Evolutionary conservation across 2,888 invertebrate species (phyloP), one percentile per base, ranked within the genome.

Genomic region (Hirtodrosophila confusa): DNA sequence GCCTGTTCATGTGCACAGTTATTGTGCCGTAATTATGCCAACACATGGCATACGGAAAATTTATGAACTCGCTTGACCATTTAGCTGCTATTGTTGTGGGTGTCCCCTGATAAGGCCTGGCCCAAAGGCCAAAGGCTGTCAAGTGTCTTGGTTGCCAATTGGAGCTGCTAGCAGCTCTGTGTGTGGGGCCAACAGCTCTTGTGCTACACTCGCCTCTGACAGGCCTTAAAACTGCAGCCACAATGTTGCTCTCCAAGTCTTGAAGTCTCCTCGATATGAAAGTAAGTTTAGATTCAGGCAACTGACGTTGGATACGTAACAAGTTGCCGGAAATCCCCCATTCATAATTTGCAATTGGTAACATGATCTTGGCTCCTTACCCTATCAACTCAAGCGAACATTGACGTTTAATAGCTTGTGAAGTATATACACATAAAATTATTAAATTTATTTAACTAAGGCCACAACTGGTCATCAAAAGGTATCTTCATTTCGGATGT

Each of bases 41-140:
- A 86, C 86, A 82, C 84, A 82, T 82, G 84, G 75, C 75, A 70
- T 53, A 55, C 54, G 51, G 37, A 44, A 64, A 84, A 86, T 86
- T 82, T 86, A 86, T 82, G 84, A 82, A 84, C 82, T 65, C 63
- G 44, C 60, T 54, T 80, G 80, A 75, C 86, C 86, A 80, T 77
- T 80, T 71, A 60, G 73, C 50, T 65, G 58, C 69, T 57, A 51
- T 57, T 74, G 67, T 71, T 72, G 76, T 71, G 74, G 78, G 83
- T 80, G 78, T 78, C 84, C 78, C 78, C 86, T 86, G 87, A 86
- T 80, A 83, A 86, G 82, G 82, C 68, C 66, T 67, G 78, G 61
- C 82, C 84, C 80, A 86, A 74, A 86, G 86, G 86, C 86, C 85
- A 80, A 80, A 65, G 78, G 78, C 87, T 83, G 85, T 78, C 87